Conservation (phyloP, 1,140 invertebrate species). For the Xylocopa sonorina region DNA sequence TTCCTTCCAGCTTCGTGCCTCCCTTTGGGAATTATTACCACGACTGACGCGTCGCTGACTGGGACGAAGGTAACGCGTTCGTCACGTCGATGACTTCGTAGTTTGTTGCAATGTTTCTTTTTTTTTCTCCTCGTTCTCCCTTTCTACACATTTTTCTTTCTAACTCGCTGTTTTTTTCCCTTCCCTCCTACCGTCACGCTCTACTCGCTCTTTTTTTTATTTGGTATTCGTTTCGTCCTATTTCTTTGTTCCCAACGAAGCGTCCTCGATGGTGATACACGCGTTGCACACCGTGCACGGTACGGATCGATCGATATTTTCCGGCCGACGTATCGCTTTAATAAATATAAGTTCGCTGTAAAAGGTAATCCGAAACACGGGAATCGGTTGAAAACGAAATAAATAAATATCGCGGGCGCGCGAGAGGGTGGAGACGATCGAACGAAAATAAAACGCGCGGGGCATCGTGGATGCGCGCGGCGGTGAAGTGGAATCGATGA, state of each 20-base stretch:
- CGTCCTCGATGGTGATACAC: conserved; percentile 3
- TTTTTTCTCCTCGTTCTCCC: background rate
- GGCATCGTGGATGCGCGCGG: background rate
- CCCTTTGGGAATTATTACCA: conserved; percentile 58
- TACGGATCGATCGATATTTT: conserved; percentile 14
- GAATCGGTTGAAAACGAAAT: conserved; percentile 14
- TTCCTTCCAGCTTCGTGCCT: conserved; percentile 62
- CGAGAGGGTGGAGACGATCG: conserved; percentile 16
- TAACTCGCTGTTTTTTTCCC: background rate
- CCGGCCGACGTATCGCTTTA: conserved; percentile 9
- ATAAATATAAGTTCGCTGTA: conserved; percentile 29
- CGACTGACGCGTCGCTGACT: conserved; percentile 32
- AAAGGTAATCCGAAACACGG: conserved; percentile 34
- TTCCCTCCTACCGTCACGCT: too few species aligned
- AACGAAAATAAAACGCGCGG: conserved; percentile 9
- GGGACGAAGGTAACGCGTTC: conserved; percentile 29
- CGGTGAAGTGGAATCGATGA: conserved; percentile 10
- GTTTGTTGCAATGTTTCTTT: background rate
- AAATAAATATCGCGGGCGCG: conserved; percentile 16
- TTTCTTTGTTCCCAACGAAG: background rate
- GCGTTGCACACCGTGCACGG: background rate
- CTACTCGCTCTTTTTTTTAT: too few species aligned
- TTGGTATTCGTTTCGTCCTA: background rate
- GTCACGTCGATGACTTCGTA: conserved; percentile 26
- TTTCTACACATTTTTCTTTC: background rate